phyloP scores from a whole-genome alignment of 1,140 invertebrate species.

The Drosophila tropicalis region DNA sequence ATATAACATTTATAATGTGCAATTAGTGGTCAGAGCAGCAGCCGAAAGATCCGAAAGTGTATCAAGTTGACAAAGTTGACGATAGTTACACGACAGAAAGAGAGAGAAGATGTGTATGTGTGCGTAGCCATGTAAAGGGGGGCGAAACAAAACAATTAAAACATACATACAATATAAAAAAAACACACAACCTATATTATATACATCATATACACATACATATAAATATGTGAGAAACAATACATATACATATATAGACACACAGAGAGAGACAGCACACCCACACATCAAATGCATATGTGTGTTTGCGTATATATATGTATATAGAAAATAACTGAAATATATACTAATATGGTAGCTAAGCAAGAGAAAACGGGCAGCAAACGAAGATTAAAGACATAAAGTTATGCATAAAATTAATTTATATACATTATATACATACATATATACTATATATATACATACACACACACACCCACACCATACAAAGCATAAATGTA shows the following conservation, averaged over 20 bases:
- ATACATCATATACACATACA: conserved; percentile 26
- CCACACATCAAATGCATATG: conserved; percentile 4
- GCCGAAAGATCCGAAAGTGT: neutral
- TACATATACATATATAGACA: no score
- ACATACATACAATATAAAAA: conserved; percentile 24
- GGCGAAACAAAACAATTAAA: conserved; percentile 8
- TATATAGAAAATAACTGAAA: conserved; percentile 53
- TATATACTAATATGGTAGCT: conserved; percentile 39
- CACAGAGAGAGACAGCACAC: neutral
- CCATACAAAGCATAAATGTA: conserved; percentile 56
- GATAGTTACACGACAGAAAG: neutral
- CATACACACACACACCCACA: conserved; percentile 19
- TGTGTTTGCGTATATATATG: conserved; percentile 23
- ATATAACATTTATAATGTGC: conserved; percentile 57
- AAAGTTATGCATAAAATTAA: conserved; percentile 66
- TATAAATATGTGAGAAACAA: conserved; percentile 25
- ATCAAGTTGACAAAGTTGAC: neutral
- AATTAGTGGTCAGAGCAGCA: conserved; percentile 41
- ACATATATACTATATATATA: conserved; percentile 48
- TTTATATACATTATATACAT: conserved; percentile 63
- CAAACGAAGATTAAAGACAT: conserved; percentile 65
- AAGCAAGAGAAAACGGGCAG: conserved; percentile 32
- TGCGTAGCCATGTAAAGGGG: neutral
- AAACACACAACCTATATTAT: conserved; percentile 23
- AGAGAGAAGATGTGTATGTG: no score